Evolutionary conservation across 2,113 vertebrate species (phyloP).

Genomic region (Aegotheles bennettii): DNA sequence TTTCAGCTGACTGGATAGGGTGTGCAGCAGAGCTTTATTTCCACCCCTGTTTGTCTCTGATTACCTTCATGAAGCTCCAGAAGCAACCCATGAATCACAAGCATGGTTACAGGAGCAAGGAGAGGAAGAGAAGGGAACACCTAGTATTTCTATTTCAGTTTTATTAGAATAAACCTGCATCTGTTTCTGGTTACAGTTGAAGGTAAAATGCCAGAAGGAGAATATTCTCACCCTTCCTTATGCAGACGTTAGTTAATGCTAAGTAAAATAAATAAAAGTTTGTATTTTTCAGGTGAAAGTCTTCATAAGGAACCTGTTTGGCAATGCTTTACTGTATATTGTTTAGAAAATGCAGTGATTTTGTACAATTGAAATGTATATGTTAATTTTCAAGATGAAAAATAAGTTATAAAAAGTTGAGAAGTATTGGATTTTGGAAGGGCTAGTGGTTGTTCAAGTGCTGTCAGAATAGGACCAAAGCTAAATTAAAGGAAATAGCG

Average conservation of each 20-base stretch:
- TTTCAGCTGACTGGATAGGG: background rate
- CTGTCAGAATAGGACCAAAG: background rate
- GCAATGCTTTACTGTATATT: background rate
- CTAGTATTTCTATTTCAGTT: background rate
- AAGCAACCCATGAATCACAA: background rate
- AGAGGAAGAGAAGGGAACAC: background rate
- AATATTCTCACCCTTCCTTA: background rate
- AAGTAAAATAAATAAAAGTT: background rate
- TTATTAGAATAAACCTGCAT: background rate
- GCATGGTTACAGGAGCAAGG: background rate
- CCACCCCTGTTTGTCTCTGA: background rate
- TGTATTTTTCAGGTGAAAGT: background rate
- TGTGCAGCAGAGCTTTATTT: background rate
- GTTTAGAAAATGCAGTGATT: background rate
- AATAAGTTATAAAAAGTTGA: background rate
- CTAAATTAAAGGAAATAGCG: constrained; percentile 35
- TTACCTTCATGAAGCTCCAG: background rate
- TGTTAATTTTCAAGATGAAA: background rate
- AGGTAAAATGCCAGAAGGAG: background rate
- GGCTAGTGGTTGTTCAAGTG: background rate
- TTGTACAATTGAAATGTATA: background rate
- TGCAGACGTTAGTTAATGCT: background rate
- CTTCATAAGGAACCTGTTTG: background rate
- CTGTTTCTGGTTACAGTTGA: background rate
- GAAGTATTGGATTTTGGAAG: constrained; percentile 8